Conservation (phyloP, 53 echinoderm and acorn worm genomes). For the Antedon mediterranea region DNA sequence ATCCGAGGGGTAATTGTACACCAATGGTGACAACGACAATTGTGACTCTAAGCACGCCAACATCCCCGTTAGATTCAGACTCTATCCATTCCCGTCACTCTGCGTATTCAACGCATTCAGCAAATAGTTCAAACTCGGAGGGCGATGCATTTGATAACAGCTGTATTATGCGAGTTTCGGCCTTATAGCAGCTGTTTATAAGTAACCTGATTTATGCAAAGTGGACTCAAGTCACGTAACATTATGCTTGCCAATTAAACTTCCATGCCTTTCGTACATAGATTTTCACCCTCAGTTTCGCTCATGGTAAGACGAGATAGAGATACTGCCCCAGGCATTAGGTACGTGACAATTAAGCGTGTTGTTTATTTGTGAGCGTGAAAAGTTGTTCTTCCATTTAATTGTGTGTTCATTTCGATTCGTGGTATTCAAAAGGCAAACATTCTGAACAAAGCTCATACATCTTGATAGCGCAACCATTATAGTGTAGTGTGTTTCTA, state of each 20-base stretch:
- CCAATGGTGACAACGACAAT: constrained; percentile 59
- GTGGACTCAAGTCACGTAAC: not conserved
- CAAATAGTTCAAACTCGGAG: not conserved
- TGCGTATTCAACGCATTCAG: constrained; percentile 31
- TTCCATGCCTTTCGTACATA: not conserved
- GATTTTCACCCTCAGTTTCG: not conserved
- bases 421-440: not conserved
- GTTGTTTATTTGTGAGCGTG: not conserved
- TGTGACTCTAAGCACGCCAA: constrained; percentile 45
- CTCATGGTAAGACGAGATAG: not conserved
- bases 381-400: constrained; percentile 1
- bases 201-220: not conserved
- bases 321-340: not conserved
- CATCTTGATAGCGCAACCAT: too few species aligned
- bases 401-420: not conserved
- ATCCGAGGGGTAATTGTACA: constrained; percentile 58
- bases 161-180: constrained; percentile 70
- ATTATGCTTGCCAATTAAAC: not conserved
- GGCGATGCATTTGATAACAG: constrained; percentile 10
- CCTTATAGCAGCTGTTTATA: constrained; percentile 65
- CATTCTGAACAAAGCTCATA: not conserved
- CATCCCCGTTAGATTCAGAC: constrained; percentile 32
- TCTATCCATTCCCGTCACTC: constrained; percentile 47
- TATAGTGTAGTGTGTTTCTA: too few species aligned
- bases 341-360: not conserved